phyloP scores from a whole-genome alignment of 1,140 invertebrate species.

The Drosophila kanapiae region DNA sequence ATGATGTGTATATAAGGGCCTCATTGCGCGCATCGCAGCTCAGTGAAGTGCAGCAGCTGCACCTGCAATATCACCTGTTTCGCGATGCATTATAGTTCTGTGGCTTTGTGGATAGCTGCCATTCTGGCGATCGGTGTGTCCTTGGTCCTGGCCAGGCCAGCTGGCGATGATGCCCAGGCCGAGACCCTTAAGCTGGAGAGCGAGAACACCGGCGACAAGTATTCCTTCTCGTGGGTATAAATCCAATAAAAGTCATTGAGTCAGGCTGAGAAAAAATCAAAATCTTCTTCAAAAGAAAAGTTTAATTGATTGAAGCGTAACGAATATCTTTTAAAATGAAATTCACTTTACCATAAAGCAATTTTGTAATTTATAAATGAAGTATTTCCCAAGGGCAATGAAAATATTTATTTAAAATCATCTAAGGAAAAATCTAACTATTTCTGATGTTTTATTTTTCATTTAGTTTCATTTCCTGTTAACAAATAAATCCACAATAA shows the following conservation, averaged over 20 bases:
- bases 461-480: too few species aligned
- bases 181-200: constrained; percentile 84
- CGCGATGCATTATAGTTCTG: constrained; percentile 29
- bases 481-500: too few species aligned
- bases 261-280: neutral
- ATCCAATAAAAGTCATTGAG: neutral
- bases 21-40: constrained; percentile 13
- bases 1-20: constrained; percentile 61
- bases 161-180: constrained; percentile 74
- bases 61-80: constrained; percentile 1
- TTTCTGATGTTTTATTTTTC: too few species aligned
- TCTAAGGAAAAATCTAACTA: too few species aligned
- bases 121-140: constrained; percentile 35
- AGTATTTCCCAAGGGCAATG: neutral
- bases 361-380: neutral
- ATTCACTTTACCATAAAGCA: too few species aligned
- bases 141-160: constrained; percentile 40
- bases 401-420: neutral
- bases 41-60: constrained; percentile 55
- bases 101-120: constrained; percentile 42
- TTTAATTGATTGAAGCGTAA: neutral
- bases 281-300: too few species aligned
- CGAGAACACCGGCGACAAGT: constrained; percentile 85
- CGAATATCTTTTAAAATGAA: neutral
- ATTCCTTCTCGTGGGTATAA: constrained; percentile 85